Evolutionary conservation across 2,113 vertebrate genomes (phyloP).

Genomic region (Ageneiosus marmoratus): DNA sequence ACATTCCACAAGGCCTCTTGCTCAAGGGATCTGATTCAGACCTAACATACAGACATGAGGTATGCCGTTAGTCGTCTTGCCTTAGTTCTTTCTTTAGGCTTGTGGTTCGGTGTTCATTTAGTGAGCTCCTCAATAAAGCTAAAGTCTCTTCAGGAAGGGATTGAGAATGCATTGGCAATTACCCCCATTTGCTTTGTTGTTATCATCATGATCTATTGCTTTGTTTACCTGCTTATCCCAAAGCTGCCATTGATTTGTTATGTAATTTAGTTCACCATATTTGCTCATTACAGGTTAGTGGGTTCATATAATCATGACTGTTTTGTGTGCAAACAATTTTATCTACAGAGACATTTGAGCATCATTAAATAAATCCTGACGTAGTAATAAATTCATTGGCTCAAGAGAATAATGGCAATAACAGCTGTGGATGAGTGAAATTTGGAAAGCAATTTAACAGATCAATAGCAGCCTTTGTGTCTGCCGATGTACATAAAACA

Average conservation of each 20-base stretch:
- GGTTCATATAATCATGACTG: background rate
- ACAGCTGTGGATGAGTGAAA: background rate
- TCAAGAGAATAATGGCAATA: slow-evolving; percentile 8
- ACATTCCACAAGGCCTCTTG: slow-evolving; percentile 50
- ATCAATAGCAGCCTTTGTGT: slow-evolving; percentile 28
- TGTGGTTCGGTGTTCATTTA: slow-evolving; percentile 24
- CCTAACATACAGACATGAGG: slow-evolving; percentile 61
- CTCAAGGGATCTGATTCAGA: slow-evolving; percentile 60
- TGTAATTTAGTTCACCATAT: background rate
- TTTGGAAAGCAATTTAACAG: slow-evolving; percentile 34
- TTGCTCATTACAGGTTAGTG: background rate
- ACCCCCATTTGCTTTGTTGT: slow-evolving; percentile 24
- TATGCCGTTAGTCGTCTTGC: slow-evolving; percentile 21
- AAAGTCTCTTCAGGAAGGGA: slow-evolving; percentile 18
- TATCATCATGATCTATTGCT: slow-evolving; percentile 25
- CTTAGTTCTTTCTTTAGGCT: slow-evolving; percentile 1
- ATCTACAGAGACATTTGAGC: background rate
- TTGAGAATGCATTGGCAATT: slow-evolving; percentile 22
- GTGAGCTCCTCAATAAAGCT: background rate
- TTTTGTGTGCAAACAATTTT: background rate
- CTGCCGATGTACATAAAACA: slow-evolving; percentile 34
- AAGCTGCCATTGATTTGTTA: background rate
- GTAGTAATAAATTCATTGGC: background rate
- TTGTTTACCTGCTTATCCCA: slow-evolving; percentile 16
- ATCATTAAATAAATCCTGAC: background rate